Percentiles rank a stretch among this genome's conserved stretches.
Evolutionary conservation across 2,113 vertebrate genomes (phyloP).

Genomic region (Trachemys scripta): DNA sequence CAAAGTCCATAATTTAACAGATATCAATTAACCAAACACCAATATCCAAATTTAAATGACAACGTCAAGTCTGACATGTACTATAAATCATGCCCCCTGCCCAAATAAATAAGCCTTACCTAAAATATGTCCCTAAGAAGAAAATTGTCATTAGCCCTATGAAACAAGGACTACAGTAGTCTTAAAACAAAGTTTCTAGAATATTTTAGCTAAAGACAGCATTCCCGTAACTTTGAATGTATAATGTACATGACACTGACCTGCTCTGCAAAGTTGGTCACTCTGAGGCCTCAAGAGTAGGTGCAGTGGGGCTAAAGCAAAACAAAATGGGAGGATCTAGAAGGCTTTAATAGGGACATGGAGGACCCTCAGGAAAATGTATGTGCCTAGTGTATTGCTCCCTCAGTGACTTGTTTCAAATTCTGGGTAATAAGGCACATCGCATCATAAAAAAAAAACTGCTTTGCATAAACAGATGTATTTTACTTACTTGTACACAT

Average conservation of each 20-base stretch:
- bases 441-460: neutral
- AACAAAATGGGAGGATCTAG: neutral
- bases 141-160: neutral
- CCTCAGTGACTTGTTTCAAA: neutral
- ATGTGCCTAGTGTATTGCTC: neutral
- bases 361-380: neutral
- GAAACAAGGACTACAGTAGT: neutral
- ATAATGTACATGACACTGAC: neutral
- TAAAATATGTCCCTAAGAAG: neutral
- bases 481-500: constrained; percentile 82
- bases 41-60: constrained; percentile 7
- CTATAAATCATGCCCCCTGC: neutral
- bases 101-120: fast-evolving
- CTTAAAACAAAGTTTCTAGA: neutral
- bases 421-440: neutral
- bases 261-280: neutral
- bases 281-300: neutral
- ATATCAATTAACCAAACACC: neutral
- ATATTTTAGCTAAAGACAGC: neutral
- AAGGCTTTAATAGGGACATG: fast-evolving
- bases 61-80: neutral
- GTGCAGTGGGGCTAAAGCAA: neutral
- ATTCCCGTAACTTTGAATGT: neutral
- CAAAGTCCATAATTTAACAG: neutral
- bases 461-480: neutral